Evolutionary conservation across 2,888 invertebrate species (phyloP).

Genomic region (Drosophila engyochracea): DNA sequence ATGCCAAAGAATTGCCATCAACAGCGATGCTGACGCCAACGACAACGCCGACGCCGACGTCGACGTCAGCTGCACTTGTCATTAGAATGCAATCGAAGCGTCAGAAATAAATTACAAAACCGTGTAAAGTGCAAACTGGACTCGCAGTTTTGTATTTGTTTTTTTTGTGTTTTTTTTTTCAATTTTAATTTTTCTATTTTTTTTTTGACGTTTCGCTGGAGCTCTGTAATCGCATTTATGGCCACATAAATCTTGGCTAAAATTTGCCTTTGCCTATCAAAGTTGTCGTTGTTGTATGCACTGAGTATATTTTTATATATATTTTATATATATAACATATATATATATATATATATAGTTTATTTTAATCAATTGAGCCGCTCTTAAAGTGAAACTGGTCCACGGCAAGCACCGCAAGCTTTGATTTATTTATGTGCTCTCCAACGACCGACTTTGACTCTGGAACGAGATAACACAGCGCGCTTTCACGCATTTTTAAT

Average conservation of each 20-base stretch:
- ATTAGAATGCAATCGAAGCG: conserved; percentile 79
- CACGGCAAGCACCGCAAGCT: conserved; percentile 51
- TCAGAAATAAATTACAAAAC: conserved; percentile 82
- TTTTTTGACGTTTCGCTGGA: conserved; percentile 70
- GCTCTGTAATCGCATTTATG: conserved; percentile 79
- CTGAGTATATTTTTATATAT: conserved; percentile 20
- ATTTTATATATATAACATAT: conserved; percentile 8
- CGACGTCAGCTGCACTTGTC: conserved; percentile 65
- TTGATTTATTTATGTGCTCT: conserved; percentile 78
- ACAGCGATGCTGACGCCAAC: conserved; percentile 11
- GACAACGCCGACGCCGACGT: neutral
- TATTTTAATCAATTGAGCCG: conserved; percentile 57
- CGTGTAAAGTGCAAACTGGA: conserved; percentile 80
- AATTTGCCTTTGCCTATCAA: conserved; percentile 75
- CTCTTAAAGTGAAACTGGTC: conserved; percentile 67
- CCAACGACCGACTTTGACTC: conserved; percentile 42
- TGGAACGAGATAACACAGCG: conserved; percentile 65
- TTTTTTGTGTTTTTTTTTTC: conserved; percentile 16
- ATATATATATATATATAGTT: conserved; percentile 9
- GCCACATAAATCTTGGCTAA: conserved; percentile 80
- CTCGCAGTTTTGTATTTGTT: conserved; percentile 48
- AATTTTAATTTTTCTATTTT: conserved; percentile 19
- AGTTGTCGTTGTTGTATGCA: conserved; percentile 58
- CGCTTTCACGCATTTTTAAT: conserved; percentile 79
- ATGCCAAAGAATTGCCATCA: conserved; percentile 55